Evolutionary conservation across 2,113 vertebrate species (phyloP).

Genomic region (Mesocricetus auratus): DNA sequence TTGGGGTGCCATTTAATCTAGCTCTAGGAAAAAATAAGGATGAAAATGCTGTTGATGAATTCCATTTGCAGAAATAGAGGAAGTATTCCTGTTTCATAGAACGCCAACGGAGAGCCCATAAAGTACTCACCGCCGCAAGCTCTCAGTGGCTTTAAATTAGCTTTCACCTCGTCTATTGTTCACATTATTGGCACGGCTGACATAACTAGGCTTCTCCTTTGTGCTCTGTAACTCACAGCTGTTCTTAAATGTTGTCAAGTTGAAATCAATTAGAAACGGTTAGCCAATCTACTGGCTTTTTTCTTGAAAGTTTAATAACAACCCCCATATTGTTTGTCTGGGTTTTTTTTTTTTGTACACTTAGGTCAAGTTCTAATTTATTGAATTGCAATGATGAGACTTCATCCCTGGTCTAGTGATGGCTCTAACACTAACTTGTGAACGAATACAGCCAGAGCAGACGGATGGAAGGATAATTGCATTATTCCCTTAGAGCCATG

Average conservation of each 20-base stretch:
- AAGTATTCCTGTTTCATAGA: constrained; percentile 43
- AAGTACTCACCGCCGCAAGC: constrained; percentile 16
- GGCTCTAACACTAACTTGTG: constrained; percentile 15
- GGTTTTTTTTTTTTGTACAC: no score
- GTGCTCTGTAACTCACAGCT: constrained; percentile 52
- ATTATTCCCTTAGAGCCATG: constrained; percentile 1
- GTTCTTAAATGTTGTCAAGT: constrained; percentile 40
- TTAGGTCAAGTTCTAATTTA: constrained; percentile 48
- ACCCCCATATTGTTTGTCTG: background rate
- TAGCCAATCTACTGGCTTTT: constrained; percentile 19
- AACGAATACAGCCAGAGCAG: constrained; percentile 14
- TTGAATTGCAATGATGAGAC: constrained; percentile 39
- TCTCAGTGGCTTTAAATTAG: background rate
- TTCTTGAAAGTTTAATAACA: constrained; percentile 28
- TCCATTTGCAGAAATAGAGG: constrained; percentile 41
- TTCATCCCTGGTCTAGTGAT: constrained; percentile 44
- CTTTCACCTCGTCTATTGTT: background rate
- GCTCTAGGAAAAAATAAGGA: constrained; percentile 25
- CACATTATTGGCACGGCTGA: background rate
- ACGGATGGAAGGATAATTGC: background rate
- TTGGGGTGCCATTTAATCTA: constrained; percentile 25
- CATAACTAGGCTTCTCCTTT: background rate
- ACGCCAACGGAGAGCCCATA: constrained; percentile 22
- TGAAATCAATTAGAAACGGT: constrained; percentile 35
- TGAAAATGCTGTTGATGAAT: background rate